Evolutionary conservation across 2,888 invertebrate species (phyloP), one percentile per base, ranked within the genome.

Genomic region (Drosophila tripunctata): DNA sequence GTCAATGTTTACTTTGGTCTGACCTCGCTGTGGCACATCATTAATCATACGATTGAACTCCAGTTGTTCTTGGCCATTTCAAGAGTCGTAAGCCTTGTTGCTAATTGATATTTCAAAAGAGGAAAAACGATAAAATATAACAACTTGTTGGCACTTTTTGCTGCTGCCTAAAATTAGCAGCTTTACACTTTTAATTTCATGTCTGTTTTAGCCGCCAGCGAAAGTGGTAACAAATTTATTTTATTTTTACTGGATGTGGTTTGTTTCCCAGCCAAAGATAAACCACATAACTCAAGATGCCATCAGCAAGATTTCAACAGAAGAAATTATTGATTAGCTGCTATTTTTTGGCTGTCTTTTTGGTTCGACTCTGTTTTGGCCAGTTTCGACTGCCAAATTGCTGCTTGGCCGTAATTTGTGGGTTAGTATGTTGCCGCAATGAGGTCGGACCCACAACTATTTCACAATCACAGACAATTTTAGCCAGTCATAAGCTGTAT

Each of bases 111-210:
- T 76, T 72, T 71, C 66, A 70, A 67, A 36, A 10, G 10, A 27
- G 4, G 27, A 27, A 15, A 48, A 15, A 33, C 36, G n/a, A n/a
- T n/a, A n/a, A n/a, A n/a, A n/a, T n/a, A n/a, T n/a, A n/a, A 47
- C 62, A 31, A 52, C 43, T 63, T 40, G 60, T 38, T 36, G 38
- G 48, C 48, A 50, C 24, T 30, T 41, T 36, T 43, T 41, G 7
- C 21, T 19, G 33, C 31, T 45, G 38, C 47, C 69, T 58, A 12
- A 82, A 82, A 76, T 79, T 79, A 55, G 66, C 67, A 55, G 63
- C 48, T 75, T 86, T 66, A 86, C 84, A 86, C 87, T 83, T 78
- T 83, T 86, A 65, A 80, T 83, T 83, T 86, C 71, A 48, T 47
- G 43, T 58, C 51, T 57, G 44, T 36, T 35, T 41, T 33, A 30